These are phyloP conservation scores for Lithodes maja DNA, from an alignment of 2,888 invertebrate genomes.

Conservation along the genomic window DNA sequence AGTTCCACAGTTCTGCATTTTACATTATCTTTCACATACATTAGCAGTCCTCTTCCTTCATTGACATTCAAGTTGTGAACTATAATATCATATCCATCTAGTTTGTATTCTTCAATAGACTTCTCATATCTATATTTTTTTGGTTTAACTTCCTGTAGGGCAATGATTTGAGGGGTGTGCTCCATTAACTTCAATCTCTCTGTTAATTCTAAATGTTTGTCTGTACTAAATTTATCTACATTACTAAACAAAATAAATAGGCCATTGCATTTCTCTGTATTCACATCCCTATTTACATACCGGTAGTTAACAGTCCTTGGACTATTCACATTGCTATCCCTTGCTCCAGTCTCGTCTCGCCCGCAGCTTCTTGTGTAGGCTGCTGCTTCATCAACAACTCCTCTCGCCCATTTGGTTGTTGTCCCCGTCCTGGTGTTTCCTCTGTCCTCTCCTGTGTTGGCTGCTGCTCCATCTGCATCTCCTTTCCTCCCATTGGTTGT, in stretches of 20 bases:
- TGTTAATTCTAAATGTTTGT: slow-evolving; percentile 19
- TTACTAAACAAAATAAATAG: slow-evolving; percentile 19
- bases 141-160: slow-evolving; percentile 34
- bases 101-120: not conserved
- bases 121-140: slow-evolving; percentile 10
- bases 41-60: slow-evolving; percentile 13
- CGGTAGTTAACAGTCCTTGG: not conserved
- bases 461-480: not conserved
- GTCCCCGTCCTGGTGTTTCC: not conserved
- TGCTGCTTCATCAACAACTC: not conserved
- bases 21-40: slow-evolving; percentile 2
- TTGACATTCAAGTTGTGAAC: not conserved
- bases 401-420: not conserved
- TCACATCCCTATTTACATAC: slow-evolving; percentile 3
- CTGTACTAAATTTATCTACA: slow-evolving; percentile 18
- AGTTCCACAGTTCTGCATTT: slow-evolving; percentile 6
- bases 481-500: not conserved
- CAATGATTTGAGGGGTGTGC: slow-evolving; percentile 26
- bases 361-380: not conserved
- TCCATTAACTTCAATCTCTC: slow-evolving; percentile 28
- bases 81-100: slow-evolving; percentile 10
- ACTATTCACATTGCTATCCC: not conserved
- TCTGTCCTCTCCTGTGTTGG: not conserved
- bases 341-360: not conserved
- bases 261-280: not conserved